Evolutionary conservation across 2,113 vertebrate species (phyloP).

Genomic region (Macrotis lagotis): DNA sequence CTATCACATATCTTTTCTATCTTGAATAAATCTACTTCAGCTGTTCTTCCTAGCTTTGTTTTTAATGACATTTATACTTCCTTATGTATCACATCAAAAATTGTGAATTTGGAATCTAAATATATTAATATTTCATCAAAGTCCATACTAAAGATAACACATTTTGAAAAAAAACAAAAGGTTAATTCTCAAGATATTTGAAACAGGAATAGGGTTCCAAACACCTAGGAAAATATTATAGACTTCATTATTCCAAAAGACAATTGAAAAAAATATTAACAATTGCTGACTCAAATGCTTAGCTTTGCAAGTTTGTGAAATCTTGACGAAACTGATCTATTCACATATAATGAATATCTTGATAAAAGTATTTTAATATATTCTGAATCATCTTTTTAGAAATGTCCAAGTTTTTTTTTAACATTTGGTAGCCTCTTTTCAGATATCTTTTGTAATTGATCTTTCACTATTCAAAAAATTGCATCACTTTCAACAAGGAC

Average conservation of each 20-base stretch:
- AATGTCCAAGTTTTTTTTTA: background rate
- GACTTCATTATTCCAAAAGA: background rate
- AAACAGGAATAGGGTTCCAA: background rate
- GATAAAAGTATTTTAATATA: background rate
- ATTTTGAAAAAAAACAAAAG: background rate
- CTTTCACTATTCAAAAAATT: background rate
- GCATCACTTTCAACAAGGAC: background rate
- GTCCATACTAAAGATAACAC: no score
- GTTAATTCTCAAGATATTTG: background rate
- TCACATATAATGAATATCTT: background rate
- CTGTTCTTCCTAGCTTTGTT: background rate
- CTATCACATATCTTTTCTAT: background rate
- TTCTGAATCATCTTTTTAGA: background rate
- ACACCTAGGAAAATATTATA: background rate
- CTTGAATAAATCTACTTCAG: background rate
- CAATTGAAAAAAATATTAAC: background rate
- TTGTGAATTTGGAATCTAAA: background rate
- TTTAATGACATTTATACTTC: background rate
- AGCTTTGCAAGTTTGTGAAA: background rate
- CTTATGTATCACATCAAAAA: background rate
- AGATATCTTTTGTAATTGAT: background rate
- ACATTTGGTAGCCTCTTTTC: background rate
- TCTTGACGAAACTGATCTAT: background rate
- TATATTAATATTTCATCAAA: background rate
- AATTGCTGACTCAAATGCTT: background rate